Evolutionary conservation across 1,140 invertebrate species (phyloP), one percentile per base, ranked within the genome.

Genomic region (Drosophila lacertosa): DNA sequence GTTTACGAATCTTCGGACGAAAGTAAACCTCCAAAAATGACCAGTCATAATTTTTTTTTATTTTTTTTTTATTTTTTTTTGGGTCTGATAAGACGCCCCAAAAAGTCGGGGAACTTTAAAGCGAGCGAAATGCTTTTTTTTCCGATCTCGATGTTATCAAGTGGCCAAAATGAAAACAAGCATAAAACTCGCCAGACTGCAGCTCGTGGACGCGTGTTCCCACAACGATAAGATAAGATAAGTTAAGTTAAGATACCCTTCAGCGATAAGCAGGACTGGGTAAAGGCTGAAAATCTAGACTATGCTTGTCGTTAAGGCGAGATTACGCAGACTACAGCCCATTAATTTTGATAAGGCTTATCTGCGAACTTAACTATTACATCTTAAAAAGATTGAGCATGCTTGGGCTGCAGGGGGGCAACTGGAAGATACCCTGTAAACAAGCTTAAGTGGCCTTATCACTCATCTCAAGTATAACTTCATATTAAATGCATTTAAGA

Each of bases 1-100:
- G 57, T 81, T 80, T 67, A 70, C 51, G 66, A 63, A 69, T 63
- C 33, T 54, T 40, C 20, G 11, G 57, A 3, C 3, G 22, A 68
- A 68, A 68, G 47, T 63, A 26, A 3, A 70, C 6, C 3, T 4
- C 45, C 48, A 50, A 35, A 53, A 62, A 68, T 62, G 47, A 18
- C 16, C 47, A 48, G 35, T 51, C 47, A 50, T 16, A 45, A n/a
- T n/a, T n/a, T n/a, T n/a, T n/a, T n/a, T n/a, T n/a, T n/a, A 15
- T 4, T 20, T 11, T 13, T 15, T 24, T 29, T 47, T 47, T 22
- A 10, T 20, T 11, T 13, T 15, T 24, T 29, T 47, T 47, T 29
- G 2, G 44, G 32, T 0, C 15, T 58, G 68, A 71, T 71, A 71
- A 71, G 45, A n/a, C n/a, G n/a, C n/a, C 18, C 24, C 1, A 6